Evolutionary conservation across 2,797 vertebrate species (phyloP).

Genomic region (Gouania willdenowi): DNA sequence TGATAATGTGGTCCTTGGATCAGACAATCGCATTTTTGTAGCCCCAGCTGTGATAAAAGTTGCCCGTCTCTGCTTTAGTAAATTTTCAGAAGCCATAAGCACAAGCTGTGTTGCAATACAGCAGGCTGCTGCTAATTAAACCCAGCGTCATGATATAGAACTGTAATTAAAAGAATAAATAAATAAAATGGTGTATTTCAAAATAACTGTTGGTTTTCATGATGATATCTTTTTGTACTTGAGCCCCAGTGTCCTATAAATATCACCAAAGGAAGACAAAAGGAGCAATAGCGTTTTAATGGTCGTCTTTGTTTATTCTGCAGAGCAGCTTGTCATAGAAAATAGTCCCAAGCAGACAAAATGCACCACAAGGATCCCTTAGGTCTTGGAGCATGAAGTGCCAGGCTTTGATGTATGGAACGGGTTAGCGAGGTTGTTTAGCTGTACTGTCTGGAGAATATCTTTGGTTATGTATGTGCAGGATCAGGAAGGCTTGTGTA

Average conservation of each 20-base stretch:
- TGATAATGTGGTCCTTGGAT: no score
- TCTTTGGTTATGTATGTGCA: not conserved
- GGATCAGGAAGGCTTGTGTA: not conserved
- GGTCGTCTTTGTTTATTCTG: not conserved
- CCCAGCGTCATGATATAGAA: not conserved
- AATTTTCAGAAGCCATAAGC: no score
- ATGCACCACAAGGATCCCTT: conserved; percentile 14
- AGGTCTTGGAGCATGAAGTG: conserved; percentile 9
- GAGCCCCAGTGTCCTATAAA: no score
- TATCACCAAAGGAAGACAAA: no score
- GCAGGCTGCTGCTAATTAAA: not conserved
- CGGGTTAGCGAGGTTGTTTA: conserved; percentile 6
- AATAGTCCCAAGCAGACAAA: conserved; percentile 12
- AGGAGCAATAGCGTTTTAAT: no score
- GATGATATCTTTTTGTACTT: no score
- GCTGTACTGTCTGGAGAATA: conserved; percentile 4
- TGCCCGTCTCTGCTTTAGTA: no score
- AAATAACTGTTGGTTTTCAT: not conserved
- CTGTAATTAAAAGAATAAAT: rapidly evolving
- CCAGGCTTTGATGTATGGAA: not conserved
- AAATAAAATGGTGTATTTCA: not conserved
- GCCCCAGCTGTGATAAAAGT: no score
- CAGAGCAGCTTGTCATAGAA: not conserved
- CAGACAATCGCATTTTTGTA: no score
- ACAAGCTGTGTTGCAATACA: no score